Evolutionary conservation across 1,140 invertebrate genomes (phyloP).

Genomic region (Aphelinus atriplicis): DNA sequence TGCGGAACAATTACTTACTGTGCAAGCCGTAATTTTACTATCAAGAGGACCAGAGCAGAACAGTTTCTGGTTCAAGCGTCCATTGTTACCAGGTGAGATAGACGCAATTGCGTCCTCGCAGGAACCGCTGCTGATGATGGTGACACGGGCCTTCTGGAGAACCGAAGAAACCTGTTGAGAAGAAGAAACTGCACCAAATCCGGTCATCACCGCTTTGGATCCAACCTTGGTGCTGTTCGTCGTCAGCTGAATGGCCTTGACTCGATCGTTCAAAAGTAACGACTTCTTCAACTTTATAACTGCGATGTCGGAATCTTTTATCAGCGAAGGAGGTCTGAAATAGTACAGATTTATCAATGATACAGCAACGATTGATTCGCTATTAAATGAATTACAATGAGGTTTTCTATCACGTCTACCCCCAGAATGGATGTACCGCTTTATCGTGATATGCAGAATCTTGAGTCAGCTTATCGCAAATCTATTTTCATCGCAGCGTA

Average conservation of each 20-base stretch:
- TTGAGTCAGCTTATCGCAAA: conserved; percentile 47
- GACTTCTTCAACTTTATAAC: conserved; percentile 69
- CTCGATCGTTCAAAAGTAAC: conserved; percentile 65
- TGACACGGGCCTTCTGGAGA: conserved; percentile 51
- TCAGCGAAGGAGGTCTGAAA: not conserved
- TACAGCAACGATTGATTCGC: too few relatives aligned
- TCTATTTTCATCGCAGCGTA: too few relatives aligned
- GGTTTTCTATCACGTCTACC: too few relatives aligned
- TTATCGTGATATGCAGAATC: conserved; percentile 67
- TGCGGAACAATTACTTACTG: conserved; percentile 47
- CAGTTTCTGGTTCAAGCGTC: conserved; percentile 58
- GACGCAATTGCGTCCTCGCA: conserved; percentile 45
- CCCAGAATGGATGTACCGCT: conserved; percentile 14
- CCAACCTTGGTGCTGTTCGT: conserved; percentile 25
- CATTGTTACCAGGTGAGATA: conserved; percentile 39
- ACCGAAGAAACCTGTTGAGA: conserved; percentile 35
- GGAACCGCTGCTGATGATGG: conserved; percentile 43
- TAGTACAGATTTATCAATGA: too few relatives aligned
- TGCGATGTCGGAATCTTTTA: conserved; percentile 71
- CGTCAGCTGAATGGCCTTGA: conserved; percentile 67
- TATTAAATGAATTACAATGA: conserved; percentile 12
- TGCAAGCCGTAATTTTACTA: conserved; percentile 70
- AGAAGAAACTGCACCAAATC: conserved; percentile 64
- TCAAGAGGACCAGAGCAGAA: conserved; percentile 71
- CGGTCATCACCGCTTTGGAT: conserved; percentile 61